Conservation (phyloP, 2,113 vertebrate species). For the Mesitornis unicolor region DNA sequence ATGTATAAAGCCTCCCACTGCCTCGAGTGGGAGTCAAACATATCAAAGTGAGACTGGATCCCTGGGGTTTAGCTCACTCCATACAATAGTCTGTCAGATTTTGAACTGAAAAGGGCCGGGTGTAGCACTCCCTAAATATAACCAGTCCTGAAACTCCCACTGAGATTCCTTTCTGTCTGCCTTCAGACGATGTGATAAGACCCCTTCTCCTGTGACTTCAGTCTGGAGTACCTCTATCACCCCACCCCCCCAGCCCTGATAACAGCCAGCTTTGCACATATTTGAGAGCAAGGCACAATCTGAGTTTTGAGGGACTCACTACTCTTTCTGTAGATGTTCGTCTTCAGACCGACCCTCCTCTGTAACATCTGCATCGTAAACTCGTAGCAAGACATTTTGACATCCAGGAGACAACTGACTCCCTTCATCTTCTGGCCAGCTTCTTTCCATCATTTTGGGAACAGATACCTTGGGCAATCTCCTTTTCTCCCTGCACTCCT, state of each 20-base stretch:
- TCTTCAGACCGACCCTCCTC: not conserved
- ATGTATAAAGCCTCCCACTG: conserved; percentile 1
- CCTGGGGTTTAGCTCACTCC: conserved; percentile 18
- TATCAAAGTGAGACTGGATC: not conserved
- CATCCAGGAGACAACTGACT: not conserved
- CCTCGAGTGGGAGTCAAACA: conserved; percentile 18
- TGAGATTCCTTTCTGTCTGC: conserved; percentile 62
- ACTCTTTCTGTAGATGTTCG: not conserved
- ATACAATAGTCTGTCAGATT: conserved; percentile 44
- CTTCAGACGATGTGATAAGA: conserved; percentile 55
- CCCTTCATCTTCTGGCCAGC: not conserved
- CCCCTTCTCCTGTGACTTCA: conserved; percentile 34
- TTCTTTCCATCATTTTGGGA: not conserved
- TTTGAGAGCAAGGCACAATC: not conserved
- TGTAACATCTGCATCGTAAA: not conserved
- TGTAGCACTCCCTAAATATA: conserved; percentile 57
- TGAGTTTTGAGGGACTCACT: not conserved
- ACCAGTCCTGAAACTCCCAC: conserved; percentile 51
- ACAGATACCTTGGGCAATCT: not conserved
- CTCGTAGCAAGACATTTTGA: not conserved
- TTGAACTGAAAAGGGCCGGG: conserved; percentile 15
- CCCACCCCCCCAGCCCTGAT: conserved; percentile 7
- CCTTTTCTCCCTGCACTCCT: not conserved
- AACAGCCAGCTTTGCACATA: conserved; percentile 24
- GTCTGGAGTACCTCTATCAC: conserved; percentile 49